Conservation (phyloP, 2,113 vertebrate genomes). For the Electrona antarctica region DNA sequence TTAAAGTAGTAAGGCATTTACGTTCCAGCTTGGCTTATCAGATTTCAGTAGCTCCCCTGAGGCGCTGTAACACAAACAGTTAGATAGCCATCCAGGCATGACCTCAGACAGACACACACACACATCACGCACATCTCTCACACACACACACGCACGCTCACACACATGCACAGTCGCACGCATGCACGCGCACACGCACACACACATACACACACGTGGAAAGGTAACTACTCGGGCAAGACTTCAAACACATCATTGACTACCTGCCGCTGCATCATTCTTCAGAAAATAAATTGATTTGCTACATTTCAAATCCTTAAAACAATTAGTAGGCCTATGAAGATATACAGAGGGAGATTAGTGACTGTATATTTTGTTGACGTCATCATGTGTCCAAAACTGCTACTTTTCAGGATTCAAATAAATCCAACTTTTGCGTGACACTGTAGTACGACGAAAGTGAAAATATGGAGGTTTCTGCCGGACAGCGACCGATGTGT, state of each 20-base stretch:
- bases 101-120: slow-evolving; percentile 68
- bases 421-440: no score
- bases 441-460: no score
- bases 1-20: slow-evolving; percentile 76
- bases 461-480: no score
- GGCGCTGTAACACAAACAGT: slow-evolving; percentile 74
- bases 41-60: slow-evolving; percentile 72
- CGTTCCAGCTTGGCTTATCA: slow-evolving; percentile 72
- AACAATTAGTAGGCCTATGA: no score
- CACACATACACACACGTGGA: slow-evolving; percentile 9
- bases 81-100: slow-evolving; percentile 76
- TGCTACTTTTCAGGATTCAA: no score
- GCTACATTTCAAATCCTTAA: no score
- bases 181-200: slow-evolving; percentile 9
- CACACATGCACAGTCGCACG: background rate
- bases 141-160: slow-evolving; percentile 19
- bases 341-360: no score
- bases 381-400: no score
- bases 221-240: slow-evolving; percentile 38
- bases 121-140: slow-evolving; percentile 20
- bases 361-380: no score
- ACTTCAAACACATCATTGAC: slow-evolving; percentile 46
- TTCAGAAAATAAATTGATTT: no score
- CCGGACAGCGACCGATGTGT: no score
- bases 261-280: slow-evolving; percentile 8